Evolutionary conservation across 2,797 vertebrate genomes (phyloP).

Genomic region (Sorex maritimensis): DNA sequence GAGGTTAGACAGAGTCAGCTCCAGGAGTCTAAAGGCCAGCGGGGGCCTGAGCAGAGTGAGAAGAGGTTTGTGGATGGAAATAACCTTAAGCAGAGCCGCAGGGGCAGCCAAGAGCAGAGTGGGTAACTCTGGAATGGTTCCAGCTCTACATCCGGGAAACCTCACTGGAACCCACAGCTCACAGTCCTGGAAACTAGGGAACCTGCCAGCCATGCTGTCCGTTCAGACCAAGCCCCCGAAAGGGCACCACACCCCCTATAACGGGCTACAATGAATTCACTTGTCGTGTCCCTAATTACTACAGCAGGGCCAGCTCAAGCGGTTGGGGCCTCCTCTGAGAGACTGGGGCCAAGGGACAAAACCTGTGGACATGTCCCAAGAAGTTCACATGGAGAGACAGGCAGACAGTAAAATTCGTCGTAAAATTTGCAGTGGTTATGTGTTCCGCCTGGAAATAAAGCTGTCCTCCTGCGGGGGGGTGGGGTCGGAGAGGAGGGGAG

Average conservation of each 20-base stretch:
- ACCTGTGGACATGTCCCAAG: neutral
- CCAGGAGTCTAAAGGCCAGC: no score
- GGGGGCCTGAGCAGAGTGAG: neutral
- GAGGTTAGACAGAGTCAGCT: neutral
- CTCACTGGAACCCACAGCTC: neutral
- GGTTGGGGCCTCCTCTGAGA: neutral
- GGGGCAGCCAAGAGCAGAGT: neutral
- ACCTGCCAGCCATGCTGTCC: neutral
- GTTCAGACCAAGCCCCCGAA: neutral
- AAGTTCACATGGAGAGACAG: neutral
- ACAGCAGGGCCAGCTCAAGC: neutral
- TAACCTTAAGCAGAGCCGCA: neutral
- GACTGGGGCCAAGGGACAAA: neutral
- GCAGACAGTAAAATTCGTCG: neutral
- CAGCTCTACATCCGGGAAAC: neutral
- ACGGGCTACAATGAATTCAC: neutral
- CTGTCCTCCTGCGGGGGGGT: neutral
- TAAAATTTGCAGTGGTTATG: neutral
- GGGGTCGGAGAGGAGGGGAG: neutral
- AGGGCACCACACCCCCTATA: neutral
- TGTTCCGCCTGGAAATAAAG: constrained; percentile 8
- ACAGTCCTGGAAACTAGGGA: neutral
- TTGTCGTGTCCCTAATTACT: no score
- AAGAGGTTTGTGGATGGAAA: neutral
- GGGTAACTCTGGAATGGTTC: neutral